These are phyloP conservation scores for Tragelaphus scriptus DNA, from an alignment of 2,113 vertebrate genomes.

Conservation along the genomic window DNA sequence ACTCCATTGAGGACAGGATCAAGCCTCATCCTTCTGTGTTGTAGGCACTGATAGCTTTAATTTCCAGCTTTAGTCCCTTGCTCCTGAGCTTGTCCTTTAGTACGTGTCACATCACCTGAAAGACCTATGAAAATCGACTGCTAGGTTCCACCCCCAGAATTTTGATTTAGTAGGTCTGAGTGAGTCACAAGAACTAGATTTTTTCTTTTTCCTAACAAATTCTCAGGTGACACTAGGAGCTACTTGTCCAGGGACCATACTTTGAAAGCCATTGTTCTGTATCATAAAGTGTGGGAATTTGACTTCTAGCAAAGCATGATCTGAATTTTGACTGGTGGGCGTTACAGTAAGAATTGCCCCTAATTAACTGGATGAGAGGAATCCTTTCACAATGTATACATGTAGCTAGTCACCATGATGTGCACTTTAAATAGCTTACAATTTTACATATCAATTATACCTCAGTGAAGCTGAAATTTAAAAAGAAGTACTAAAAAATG, in stretches of 20 bases:
- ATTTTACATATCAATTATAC: not conserved
- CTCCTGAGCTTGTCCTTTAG: not conserved
- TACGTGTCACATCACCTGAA: no score
- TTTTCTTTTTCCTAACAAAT: not conserved
- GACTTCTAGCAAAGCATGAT: not conserved
- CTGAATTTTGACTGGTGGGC: not conserved
- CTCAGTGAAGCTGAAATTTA: not conserved
- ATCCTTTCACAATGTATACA: not conserved
- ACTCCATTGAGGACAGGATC: not conserved
- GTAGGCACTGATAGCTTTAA: not conserved
- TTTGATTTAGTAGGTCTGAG: not conserved
- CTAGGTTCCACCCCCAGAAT: not conserved
- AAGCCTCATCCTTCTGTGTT: not conserved
- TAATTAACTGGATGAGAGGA: not conserved
- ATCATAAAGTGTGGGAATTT: not conserved
- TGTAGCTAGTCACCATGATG: not conserved
- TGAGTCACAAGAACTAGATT: not conserved
- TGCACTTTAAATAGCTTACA: not conserved
- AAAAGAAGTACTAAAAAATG: not conserved
- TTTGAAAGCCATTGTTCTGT: not conserved
- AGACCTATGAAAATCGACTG: not conserved
- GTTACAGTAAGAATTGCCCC: not conserved
- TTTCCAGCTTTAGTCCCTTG: not conserved
- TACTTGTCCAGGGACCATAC: not conserved
- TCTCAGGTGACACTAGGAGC: not conserved